Evolutionary conservation across 2,797 vertebrate genomes (phyloP).

Genomic region (Hafferia zeledoni): DNA sequence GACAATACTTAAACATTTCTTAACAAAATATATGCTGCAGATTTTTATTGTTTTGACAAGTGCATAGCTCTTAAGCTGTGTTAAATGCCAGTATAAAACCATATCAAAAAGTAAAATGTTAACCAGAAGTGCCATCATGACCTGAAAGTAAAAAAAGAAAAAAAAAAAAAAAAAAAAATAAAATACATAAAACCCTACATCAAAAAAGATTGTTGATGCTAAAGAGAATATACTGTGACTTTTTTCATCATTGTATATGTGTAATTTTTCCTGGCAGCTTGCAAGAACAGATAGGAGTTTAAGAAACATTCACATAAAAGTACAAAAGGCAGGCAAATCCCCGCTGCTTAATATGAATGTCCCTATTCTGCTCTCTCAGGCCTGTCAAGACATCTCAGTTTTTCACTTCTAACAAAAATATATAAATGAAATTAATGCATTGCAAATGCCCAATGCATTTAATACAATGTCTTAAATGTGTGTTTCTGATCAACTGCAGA

Average conservation of each 20-base stretch:
- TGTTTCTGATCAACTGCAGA: slow-evolving; percentile 22
- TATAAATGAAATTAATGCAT: slow-evolving; percentile 45
- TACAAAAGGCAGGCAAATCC: slow-evolving; percentile 50
- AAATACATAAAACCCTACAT: slow-evolving; percentile 41
- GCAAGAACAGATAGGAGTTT: slow-evolving; percentile 57
- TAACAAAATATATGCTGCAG: not conserved
- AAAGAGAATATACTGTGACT: slow-evolving; percentile 43
- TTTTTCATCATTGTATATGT: slow-evolving; percentile 8
- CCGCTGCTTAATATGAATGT: slow-evolving; percentile 9
- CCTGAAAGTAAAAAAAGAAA: slow-evolving; percentile 3
- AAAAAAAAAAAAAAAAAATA: not conserved
- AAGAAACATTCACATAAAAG: slow-evolving; percentile 25
- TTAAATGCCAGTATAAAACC: slow-evolving; percentile 62
- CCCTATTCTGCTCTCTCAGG: not conserved
- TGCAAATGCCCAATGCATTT: slow-evolving; percentile 27
- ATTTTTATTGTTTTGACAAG: slow-evolving; percentile 66
- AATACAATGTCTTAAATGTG: slow-evolving; percentile 14
- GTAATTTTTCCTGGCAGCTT: slow-evolving; percentile 43
- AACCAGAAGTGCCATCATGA: slow-evolving; percentile 37
- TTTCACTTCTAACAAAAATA: slow-evolving; percentile 28
- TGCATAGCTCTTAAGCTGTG: slow-evolving; percentile 27
- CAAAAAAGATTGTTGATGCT: slow-evolving; percentile 44
- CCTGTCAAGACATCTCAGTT: slow-evolving; percentile 37
- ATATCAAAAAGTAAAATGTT: slow-evolving; percentile 62
- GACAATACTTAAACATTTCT: slow-evolving; percentile 13